Base-by-base conservation (phyloP, 2,113 vertebrate genomes). In the Uropsilus gracilis region DNA sequence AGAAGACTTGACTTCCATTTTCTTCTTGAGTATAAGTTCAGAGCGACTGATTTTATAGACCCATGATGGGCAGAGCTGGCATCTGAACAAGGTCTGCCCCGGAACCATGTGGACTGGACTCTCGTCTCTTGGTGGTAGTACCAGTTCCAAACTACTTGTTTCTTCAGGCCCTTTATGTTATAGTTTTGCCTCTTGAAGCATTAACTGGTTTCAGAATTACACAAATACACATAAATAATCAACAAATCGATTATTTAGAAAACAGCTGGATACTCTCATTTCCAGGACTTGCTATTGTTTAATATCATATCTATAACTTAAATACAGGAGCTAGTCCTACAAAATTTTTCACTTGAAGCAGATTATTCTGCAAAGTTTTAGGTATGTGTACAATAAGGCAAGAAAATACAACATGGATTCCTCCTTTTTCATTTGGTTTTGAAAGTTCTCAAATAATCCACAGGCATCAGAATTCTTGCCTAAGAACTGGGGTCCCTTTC, bases 161-260 rank as follows among this genome's bases (percentile, higher is more conserved):
- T 94, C 48, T 84, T 77, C 28, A 76, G 39, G 11, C 5, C 9
- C 37, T 78, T 82, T 48, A 75, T 88, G 68, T 53, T 64, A 6
- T 53, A 50, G 9, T 30, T 86, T 83, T 78, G 50, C 2, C 76
- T 32, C n/a, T 66, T 61, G n/a, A 85, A 72, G 46, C n/a, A 63
- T 48, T 90, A 84, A 72, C 68, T 85, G 28, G 37, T 8, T 81
- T 82, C 39, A 48, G 46, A 86, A 85, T 82, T 85, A 82, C 16
- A 39, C 68, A 76, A 96, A 94, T 75, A 80, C 63, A 53, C 22
- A n/a, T n/a, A n/a, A n/a, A n/a, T n/a, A n/a, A n/a, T n/a, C 72
- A 61, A 89, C 30, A 28, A 89, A 86, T 94, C 53, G 37, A 8
- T 68, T 90, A 8, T 68, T 90, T 90, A 39, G n/a, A 66, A 86